Conservation (phyloP, 2,113 vertebrate genomes). For the Clarias magur region DNA sequence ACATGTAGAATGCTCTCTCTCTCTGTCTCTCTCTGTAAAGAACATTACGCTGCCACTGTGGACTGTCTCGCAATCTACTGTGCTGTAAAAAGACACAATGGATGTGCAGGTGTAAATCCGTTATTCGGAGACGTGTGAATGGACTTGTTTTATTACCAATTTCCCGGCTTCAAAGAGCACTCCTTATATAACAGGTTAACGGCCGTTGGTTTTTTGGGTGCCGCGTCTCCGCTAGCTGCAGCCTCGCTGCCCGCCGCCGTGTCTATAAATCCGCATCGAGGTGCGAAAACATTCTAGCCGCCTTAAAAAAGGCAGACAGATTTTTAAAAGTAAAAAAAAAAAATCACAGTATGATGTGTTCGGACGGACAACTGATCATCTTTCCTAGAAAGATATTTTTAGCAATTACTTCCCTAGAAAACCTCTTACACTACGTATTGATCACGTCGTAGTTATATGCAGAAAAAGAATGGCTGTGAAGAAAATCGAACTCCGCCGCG, state of each 20-base stretch:
- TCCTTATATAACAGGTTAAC: constrained; percentile 34
- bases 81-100: constrained; percentile 32
- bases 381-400: background rate
- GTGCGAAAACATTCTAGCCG: constrained; percentile 2
- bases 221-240: constrained; percentile 2
- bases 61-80: constrained; percentile 11
- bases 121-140: constrained; percentile 47
- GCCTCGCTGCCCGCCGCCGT: constrained; percentile 23
- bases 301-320: background rate
- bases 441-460: background rate
- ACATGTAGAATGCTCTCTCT: background rate
- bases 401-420: background rate
- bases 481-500: background rate
- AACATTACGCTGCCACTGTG: constrained; percentile 22
- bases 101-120: constrained; percentile 35
- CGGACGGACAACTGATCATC: background rate
- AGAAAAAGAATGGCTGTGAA: background rate
- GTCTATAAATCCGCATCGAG: constrained; percentile 43
- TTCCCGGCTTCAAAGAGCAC: constrained; percentile 41
- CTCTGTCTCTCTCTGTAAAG: background rate
- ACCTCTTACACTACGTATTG: background rate
- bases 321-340: background rate
- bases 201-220: constrained; percentile 5
- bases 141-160: constrained; percentile 50
- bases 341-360: background rate